These are phyloP conservation scores for Lithobates pipiens DNA, from an alignment of 2,797 vertebrate genomes.

Conservation along the genomic window DNA sequence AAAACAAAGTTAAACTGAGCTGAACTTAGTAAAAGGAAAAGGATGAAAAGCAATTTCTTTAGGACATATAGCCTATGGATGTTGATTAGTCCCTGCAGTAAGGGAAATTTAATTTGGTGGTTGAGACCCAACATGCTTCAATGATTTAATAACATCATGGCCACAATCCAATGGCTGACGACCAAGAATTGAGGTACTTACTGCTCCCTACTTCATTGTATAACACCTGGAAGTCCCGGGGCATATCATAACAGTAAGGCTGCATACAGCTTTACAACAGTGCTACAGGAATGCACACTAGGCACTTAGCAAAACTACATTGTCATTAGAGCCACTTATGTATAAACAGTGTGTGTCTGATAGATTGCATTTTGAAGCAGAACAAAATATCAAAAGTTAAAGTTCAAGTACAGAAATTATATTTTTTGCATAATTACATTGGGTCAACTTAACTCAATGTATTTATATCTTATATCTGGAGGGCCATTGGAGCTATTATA, in stretches of 20 bases:
- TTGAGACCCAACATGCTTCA: constrained; percentile 87
- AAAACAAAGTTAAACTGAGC: constrained; percentile 77
- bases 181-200: constrained; percentile 79
- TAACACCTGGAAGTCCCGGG: constrained; percentile 90
- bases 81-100: constrained; percentile 81
- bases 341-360: no score
- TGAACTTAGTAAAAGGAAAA: constrained; percentile 70
- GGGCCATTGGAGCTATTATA: no score
- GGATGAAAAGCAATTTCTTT: constrained; percentile 73
- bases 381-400: no score
- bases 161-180: constrained; percentile 88
- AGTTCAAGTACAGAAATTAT: no score
- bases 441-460: no score
- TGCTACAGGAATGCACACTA: constrained; percentile 52
- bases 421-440: no score
- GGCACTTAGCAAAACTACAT: not conserved
- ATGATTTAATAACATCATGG: constrained; percentile 95
- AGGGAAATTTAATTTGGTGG: constrained; percentile 83
- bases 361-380: no score
- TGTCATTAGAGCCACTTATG: not conserved
- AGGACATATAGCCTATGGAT: constrained; percentile 74
- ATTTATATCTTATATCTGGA: no score
- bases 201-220: constrained; percentile 83
- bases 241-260: constrained; percentile 84
- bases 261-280: constrained; percentile 86